Percentiles rank a stretch among this genome's conserved stretches.
These are phyloP conservation scores for Drosophila suboccidentalis DNA, from an alignment of 2,888 invertebrate species.

Conservation along the genomic window DNA sequence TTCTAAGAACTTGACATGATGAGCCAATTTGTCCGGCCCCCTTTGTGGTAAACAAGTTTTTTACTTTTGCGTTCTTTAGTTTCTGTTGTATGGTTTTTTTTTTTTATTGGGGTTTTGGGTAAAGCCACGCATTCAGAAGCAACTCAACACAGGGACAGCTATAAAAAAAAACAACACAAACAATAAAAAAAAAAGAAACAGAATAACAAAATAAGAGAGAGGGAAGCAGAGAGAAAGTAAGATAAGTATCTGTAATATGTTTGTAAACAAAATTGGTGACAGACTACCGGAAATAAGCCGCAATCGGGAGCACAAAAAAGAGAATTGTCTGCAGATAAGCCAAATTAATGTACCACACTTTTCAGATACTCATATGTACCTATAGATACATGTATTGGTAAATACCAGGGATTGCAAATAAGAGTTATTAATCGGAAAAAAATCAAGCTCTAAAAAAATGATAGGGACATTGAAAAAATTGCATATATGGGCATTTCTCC, in stretches of 20 bases:
- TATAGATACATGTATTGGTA: conserved; percentile 3
- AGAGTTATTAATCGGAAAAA: too few species aligned
- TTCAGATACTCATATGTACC: conserved; percentile 12
- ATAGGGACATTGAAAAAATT: too few species aligned
- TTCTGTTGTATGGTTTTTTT: conserved; percentile 1
- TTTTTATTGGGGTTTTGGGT: conserved; percentile 26
- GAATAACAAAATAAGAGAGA: conserved; percentile 5
- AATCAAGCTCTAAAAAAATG: too few species aligned
- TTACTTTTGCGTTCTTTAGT: conserved; percentile 40
- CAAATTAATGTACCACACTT: conserved; percentile 33
- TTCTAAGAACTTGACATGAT: conserved; percentile 66
- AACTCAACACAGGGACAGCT: conserved; percentile 27
- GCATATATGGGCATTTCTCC: too few species aligned
- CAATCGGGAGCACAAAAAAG: conserved; percentile 7
- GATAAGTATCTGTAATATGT: conserved; percentile 43
- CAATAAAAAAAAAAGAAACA: conserved; percentile 1
- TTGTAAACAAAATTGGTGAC: conserved; percentile 46
- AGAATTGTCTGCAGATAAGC: conserved; percentile 46
- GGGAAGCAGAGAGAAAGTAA: conserved; percentile 22
- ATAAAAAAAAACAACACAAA: conserved; percentile 6
- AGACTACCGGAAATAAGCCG: conserved; percentile 55
- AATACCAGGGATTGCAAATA: too few species aligned
- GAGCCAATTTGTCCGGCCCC: conserved; percentile 50
- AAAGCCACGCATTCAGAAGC: conserved; percentile 42
- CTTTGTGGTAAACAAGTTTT: conserved; percentile 65